Conservation (phyloP, 2,797 vertebrate species). For the Melanotaenia pygmaea region DNA sequence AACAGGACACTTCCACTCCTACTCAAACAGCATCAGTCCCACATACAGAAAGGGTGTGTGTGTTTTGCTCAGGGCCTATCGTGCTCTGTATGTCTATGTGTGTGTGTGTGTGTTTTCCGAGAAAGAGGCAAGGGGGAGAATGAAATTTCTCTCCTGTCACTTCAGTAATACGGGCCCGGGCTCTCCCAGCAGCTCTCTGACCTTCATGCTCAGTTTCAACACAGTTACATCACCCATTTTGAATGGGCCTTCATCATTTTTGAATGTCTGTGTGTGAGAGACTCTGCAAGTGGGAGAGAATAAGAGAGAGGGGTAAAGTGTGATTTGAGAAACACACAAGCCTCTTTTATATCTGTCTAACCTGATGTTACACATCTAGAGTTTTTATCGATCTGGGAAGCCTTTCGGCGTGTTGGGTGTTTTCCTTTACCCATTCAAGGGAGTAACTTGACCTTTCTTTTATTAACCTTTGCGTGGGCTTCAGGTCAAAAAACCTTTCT, state of each 20-base stretch:
- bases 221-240: constrained; percentile 68
- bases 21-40: constrained; percentile 70
- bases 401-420: constrained; percentile 14
- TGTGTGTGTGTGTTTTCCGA: constrained; percentile 5
- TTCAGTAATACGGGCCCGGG: constrained; percentile 51
- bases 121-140: constrained; percentile 18
- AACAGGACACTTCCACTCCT: constrained; percentile 60
- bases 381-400: constrained; percentile 45
- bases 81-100: background rate
- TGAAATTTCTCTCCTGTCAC: constrained; percentile 58
- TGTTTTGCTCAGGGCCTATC: constrained; percentile 1
- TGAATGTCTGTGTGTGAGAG: constrained; percentile 30
- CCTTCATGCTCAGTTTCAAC: constrained; percentile 75
- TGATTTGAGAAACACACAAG: constrained; percentile 31
- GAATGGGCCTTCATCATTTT: constrained; percentile 56
- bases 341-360: constrained; percentile 38
- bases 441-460: background rate
- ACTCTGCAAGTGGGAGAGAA: background rate
- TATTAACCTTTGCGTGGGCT: no score
- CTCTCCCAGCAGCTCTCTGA: constrained; percentile 62
- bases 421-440: constrained; percentile 23
- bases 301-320: constrained; percentile 27
- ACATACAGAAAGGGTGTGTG: constrained; percentile 12
- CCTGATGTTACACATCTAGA: constrained; percentile 40
- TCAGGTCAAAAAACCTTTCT: no score